Evolutionary conservation across 2,113 vertebrate species (phyloP), one percentile per base, ranked within the genome.

Genomic region (Dryoscopus gambensis): DNA sequence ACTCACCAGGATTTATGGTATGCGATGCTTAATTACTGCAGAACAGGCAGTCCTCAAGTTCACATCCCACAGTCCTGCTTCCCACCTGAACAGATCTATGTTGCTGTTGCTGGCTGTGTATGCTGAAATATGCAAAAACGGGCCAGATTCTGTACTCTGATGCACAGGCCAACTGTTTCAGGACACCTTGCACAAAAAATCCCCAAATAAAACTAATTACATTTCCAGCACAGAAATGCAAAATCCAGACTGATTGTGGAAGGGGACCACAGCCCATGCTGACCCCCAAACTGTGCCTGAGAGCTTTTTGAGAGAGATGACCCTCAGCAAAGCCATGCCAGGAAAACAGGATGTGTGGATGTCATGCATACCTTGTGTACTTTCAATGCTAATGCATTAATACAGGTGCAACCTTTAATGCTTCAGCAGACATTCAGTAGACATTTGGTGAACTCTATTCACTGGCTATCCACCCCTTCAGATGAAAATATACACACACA

Each of bases 21-120:
- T 87, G 27, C 5, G 10, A 21, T 46, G 30, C 17, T 90, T 87
- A 84, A 87, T 91, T 87, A 84, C 76, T 93, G 68, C 76, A 91
- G 82, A 69, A 67, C 33, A 87, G 59, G 68, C 76, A 92, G 63
- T 62, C 40, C 68, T 84, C 50, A 76, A 91, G n/a, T 25, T 84
- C 68, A 47, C 63, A 71, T 68, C 35, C 7, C 24, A 10, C 25
- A 47, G 44, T 79, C 16, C 83, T 52, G 19, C 49, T 79, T 92
- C 53, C 35, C 31, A 56, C 40, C 68, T 78, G 64, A 81, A n/a
- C 56, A 79, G 33, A 68, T 46, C 30, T 35, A n/a, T 8, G 2
- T 18, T 84, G n/a, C 31, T 64, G 8, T n/a, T 86, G 10, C 40
- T 62, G 59, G 11, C 25, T 73, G 3, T 25, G 13, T 12, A 20